Base-by-base conservation (phyloP, 1,140 invertebrate genomes). In the Drosophila orosa region DNA sequence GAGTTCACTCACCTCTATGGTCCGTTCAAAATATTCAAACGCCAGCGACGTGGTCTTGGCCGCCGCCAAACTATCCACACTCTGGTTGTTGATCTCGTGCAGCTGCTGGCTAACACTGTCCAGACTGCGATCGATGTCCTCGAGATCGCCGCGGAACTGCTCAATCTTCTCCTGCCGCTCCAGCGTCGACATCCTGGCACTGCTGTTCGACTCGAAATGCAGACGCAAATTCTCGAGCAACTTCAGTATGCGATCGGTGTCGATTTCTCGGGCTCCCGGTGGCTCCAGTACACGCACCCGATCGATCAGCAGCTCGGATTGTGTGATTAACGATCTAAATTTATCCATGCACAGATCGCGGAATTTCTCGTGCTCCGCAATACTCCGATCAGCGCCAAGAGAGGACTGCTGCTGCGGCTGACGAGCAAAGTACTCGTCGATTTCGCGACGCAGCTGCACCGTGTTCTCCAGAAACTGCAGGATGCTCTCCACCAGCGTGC, bases 11-110 rank as follows among this genome's bases (percentile, higher is more conserved):
- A 97, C 96, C 93, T 95, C 93, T 76, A 97, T 95, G 48, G 96
- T 97, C 92, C 95, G 95, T 92, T 97, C 95, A 91, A 97, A 97
- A 74, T 96, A 95, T 48, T 93, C 93, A 90, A 97, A 97, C 42
- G 95, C 95, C 56, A 94, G 92, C 10, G 95, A 95, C 56, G 95
- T 95, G 45, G 95, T 94, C 90, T 94, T 95, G 2, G 95, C 95
- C 35, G 95, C 93, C 10, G 94, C 92, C 61, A 96, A 91, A 79
- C 95, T 96, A 82, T 96, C 96, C 15, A 96, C 95, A 91, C 95
- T 95, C 91, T 95, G 94, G 52, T 94, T 94, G 90, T 94, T 93
- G 77, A 95, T 93, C 39, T 94, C 93, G 60, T 92, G 66, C 68
- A 96, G 92, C 80, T 96, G 95, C 40, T 93, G 91, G 61, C 94